Evolutionary conservation across 2,888 invertebrate species (phyloP).

Genomic region (Hydropsyche betteni): DNA sequence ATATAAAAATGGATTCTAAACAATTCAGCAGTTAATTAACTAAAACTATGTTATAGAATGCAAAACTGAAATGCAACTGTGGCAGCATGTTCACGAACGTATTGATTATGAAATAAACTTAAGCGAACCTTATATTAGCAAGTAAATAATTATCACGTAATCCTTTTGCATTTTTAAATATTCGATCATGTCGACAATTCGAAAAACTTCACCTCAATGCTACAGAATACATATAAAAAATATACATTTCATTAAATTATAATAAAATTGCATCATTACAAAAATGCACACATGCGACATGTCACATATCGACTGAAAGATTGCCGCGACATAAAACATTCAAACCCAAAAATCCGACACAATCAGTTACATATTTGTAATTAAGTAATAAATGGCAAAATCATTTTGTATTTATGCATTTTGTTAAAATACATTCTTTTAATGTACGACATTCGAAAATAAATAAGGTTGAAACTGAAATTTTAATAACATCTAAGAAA

Average conservation of each 20-base stretch:
- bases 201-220: constrained; percentile 11
- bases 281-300: not conserved
- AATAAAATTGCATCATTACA: not conserved
- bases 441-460: too few species aligned
- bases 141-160: constrained; percentile 38
- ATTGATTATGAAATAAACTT: constrained; percentile 31
- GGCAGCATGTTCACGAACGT: constrained; percentile 1
- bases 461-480: too few species aligned
- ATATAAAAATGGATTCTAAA: not conserved
- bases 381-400: too few species aligned
- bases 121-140: constrained; percentile 33
- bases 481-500: too few species aligned
- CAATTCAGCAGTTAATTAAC: constrained; percentile 1
- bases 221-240: constrained; percentile 3
- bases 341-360: too few species aligned
- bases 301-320: not conserved
- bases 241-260: too few species aligned
- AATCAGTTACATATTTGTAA: too few species aligned
- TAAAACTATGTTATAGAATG: constrained; percentile 15
- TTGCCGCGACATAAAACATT: too few species aligned
- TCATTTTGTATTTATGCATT: too few species aligned
- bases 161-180: not conserved
- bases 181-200: not conserved
- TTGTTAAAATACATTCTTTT: too few species aligned
- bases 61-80: constrained; percentile 13